These are phyloP conservation scores for Vesta saturnalis DNA, from an alignment of 2,888 invertebrate species.

Conservation along the genomic window DNA sequence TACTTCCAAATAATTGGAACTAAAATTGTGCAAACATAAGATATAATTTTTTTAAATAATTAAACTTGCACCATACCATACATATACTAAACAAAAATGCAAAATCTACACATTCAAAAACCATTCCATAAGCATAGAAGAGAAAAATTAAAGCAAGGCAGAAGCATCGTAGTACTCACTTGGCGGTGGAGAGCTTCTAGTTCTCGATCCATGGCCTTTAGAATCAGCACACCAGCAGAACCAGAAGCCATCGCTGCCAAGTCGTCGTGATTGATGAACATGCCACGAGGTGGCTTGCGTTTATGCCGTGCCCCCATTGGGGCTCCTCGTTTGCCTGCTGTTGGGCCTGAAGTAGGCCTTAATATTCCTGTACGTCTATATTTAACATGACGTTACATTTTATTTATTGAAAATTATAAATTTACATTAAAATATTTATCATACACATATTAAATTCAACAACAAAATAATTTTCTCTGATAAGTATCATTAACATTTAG, in stretches of 20 bases:
- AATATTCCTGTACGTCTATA: slow-evolving; percentile 82
- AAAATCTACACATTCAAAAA: slow-evolving; percentile 28
- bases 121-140: slow-evolving; percentile 35
- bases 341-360: slow-evolving; percentile 81
- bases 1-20: slow-evolving; percentile 20
- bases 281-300: slow-evolving; percentile 93
- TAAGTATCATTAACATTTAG: too few species aligned
- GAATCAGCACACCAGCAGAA: slow-evolving; percentile 81
- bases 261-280: slow-evolving; percentile 98
- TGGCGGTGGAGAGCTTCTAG: slow-evolving; percentile 94
- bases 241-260: slow-evolving; percentile 87
- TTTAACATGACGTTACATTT: slow-evolving; percentile 52
- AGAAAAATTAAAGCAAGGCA: slow-evolving; percentile 22
- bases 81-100: slow-evolving; percentile 18
- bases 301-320: slow-evolving; percentile 66
- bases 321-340: slow-evolving; percentile 66
- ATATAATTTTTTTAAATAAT: slow-evolving; percentile 11
- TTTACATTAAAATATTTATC: neutral
- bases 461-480: neutral
- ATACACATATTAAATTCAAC: neutral
- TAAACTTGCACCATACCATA: slow-evolving; percentile 9
- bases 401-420: slow-evolving; percentile 17
- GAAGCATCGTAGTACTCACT: slow-evolving; percentile 73
- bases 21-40: slow-evolving; percentile 26
- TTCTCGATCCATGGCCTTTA: slow-evolving; percentile 93